Evolutionary conservation across 1,140 invertebrate species (phyloP), one percentile per base, ranked within the genome.

Genomic region (Notospermus geniculatus): DNA sequence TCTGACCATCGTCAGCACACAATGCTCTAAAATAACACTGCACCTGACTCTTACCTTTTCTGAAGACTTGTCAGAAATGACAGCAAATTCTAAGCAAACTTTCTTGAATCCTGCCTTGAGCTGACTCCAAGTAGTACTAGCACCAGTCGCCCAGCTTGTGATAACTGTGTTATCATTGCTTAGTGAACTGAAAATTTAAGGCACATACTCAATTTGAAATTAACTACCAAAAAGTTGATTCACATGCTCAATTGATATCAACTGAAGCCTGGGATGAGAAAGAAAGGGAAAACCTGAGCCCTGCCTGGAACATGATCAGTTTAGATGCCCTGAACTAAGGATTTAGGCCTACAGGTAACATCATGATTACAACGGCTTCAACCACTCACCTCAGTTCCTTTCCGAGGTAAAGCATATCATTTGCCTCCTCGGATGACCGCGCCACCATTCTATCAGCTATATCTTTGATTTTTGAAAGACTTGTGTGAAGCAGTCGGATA

Each of bases 71-170:
- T 80, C 78, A 27, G 72, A 68, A 32, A 81, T 22, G 1, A 71
- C 62, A 28, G 69, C 69, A 70, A 75, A 79, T 75, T 80, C 87
- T 80, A 86, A 85, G n/a, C 85, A 83, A 50, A 88, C 82, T 52
- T 83, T 80, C 36, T 84, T 83, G 62, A 88, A 86, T 2, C 86
- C 86, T 66, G 84, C 85, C 66, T 87, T 87, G 70, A 87, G 83
- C 39, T 85, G 80, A 50, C 82, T 75, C 87, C 87, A 88, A 19
- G 85, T 81, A 13, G 82, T 83, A 55, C 83, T 86, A 13, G 84
- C 83, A 19, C 86, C 86, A n/a, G 85, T 86, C 0, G 85, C 83
- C 87, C 86, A 87, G 1, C 81, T 70, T 25, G 83, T 84, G 11
- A 85, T 83, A 2, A 62, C 63, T 2, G 73, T 77, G 5, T 55